Evolutionary conservation across 2,113 vertebrate species (phyloP).

Genomic region (Alaudala cheleensis): DNA sequence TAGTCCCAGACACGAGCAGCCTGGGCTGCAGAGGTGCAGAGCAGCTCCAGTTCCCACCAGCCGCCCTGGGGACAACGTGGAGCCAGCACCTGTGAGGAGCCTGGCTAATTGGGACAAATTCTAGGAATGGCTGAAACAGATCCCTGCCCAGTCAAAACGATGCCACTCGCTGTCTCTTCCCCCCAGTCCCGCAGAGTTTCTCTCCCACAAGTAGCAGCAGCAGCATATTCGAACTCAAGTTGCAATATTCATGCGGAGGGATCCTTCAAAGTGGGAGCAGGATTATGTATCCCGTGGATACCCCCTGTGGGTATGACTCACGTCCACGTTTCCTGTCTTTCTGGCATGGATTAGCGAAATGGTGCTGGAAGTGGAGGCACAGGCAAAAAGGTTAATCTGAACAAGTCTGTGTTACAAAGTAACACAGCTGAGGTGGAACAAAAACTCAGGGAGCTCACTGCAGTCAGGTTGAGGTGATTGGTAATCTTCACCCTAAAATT

Average conservation of each 20-base stretch:
- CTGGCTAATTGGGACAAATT: not conserved
- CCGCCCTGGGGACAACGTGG: fast-evolving
- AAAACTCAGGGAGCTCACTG: not conserved
- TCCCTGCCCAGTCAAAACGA: not conserved
- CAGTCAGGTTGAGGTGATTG: not conserved
- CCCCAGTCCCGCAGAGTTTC: not conserved
- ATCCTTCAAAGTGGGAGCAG: not conserved
- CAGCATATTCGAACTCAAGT: not conserved
- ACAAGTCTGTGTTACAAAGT: not conserved
- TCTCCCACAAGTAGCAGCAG: not conserved
- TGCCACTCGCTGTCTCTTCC: fast-evolving
- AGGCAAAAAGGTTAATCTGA: not conserved
- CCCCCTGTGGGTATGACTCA: not conserved
- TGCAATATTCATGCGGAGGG: not conserved
- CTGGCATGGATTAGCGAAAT: not conserved
- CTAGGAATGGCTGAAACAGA: not conserved
- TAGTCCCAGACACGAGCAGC: constrained; percentile 18
- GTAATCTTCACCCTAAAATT: not conserved
- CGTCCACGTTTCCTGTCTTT: not conserved
- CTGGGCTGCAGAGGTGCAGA: not conserved
- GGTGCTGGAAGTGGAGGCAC: not conserved
- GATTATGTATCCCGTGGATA: not conserved
- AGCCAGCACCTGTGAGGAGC: not conserved
- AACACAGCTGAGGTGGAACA: not conserved
- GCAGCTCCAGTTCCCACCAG: not conserved